Percentiles rank a stretch among this genome's conserved stretches.
Evolutionary conservation across 1,140 invertebrate species (phyloP).

Genomic region (Pseudobourletiella spinata): DNA sequence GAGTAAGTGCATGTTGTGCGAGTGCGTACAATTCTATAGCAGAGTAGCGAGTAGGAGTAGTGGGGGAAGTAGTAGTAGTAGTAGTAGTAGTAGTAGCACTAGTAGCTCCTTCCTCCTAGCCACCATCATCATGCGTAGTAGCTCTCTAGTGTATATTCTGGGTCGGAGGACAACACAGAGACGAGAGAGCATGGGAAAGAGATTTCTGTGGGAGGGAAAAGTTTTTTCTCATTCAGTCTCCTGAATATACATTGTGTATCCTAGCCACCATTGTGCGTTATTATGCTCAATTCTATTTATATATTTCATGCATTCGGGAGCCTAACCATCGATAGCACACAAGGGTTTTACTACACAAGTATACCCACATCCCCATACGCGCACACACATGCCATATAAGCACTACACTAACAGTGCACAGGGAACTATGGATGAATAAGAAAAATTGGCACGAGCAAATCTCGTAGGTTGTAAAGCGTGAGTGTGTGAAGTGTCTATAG

Average conservation of each 20-base stretch:
- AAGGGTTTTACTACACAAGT: not conserved
- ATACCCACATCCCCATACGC: not conserved
- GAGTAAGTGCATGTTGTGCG: not conserved
- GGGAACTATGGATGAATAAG: conserved; percentile 6
- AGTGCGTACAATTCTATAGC: too few relatives aligned
- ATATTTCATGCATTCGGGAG: not conserved
- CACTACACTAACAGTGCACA: not conserved
- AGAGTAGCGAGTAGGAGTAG: too few relatives aligned
- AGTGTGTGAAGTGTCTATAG: conserved; percentile 13
- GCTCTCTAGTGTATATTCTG: not conserved
- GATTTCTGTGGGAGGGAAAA: not conserved
- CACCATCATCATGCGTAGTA: not conserved
- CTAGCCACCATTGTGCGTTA: not conserved
- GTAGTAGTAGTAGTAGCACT: not conserved
- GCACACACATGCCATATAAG: not conserved
- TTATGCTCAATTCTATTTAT: not conserved
- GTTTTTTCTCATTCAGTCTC: not conserved
- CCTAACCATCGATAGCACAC: not conserved
- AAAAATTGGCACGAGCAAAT: conserved; percentile 13
- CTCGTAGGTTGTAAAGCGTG: conserved; percentile 2
- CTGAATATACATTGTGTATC: not conserved
- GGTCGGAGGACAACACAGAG: not conserved
- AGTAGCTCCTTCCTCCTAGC: not conserved
- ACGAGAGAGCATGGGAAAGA: not conserved
- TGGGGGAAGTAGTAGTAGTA: too few relatives aligned